Evolutionary conservation across 2,888 invertebrate species (phyloP), one percentile per base, ranked within the genome.

Genomic region (Allygus modestus): DNA sequence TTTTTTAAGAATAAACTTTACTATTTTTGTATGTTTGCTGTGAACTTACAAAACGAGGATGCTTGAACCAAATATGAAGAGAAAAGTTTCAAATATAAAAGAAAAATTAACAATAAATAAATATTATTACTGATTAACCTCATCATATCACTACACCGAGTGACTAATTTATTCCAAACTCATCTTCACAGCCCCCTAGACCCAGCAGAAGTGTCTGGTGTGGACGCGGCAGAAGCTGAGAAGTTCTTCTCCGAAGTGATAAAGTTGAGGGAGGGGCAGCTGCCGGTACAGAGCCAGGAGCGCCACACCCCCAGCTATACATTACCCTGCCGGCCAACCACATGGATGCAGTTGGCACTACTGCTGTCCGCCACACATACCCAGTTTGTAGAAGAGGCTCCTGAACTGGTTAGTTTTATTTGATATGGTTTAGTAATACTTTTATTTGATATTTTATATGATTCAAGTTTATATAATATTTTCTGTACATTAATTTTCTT

Each of bases 301-400:
- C 82, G 26, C 23, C 65, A 37, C 37, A 82, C 83, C 15, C 75
- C 83, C 17, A 51, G 46, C 20, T 83, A 28, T 41, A 75, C 54
- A 7, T 28, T 83, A 12, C 75, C 83, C 12, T 61, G 46, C 33
- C 83, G 75, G 0, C 75, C 75, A 7, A 43, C 54, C 15, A 37
- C 83, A 0, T 83, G 83, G 83, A 51, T 75, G 28, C 83, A 83
- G 41, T 26, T 83, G 83, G 46, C 75, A 26, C 73, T 58, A 15
- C 26, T 83, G 54, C 51, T 83, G 37, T 26, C 61, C 0, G 61
- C 73, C n/a, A 51, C 83, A 7, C 54, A 83, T 23, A 75, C 58
- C 2, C 83, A 77, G 54, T 58, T 85, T 33, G 77, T 51, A n/a
- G 85, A 83, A 26, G 85, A 85, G 26, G 73, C 73, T 41, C 71